Percentiles rank a stretch among this genome's conserved stretches.
Conservation (phyloP, 2,797 vertebrate species). For the Rousettus madagascariensis region DNA sequence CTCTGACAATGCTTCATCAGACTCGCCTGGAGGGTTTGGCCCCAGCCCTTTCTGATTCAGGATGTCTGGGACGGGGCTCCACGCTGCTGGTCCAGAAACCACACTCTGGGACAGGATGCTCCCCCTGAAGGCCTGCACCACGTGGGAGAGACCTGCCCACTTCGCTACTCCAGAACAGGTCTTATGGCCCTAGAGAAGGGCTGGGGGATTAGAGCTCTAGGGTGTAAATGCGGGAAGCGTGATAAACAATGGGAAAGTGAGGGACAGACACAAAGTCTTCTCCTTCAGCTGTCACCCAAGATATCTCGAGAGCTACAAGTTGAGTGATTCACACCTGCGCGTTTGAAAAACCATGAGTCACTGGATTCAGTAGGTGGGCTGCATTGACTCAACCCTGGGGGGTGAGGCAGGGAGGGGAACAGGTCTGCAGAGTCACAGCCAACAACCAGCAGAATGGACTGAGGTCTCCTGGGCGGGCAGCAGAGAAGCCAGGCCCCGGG, state of each 20-base stretch:
- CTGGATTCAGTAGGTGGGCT: slow-evolving; percentile 74
- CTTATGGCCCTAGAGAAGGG: not conserved
- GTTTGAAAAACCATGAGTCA: slow-evolving; percentile 83
- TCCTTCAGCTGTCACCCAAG: slow-evolving; percentile 77
- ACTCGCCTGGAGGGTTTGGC: not conserved
- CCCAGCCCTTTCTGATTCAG: not conserved
- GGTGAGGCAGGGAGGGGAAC: not conserved
- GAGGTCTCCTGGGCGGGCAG: not conserved
- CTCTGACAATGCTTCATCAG: not conserved
- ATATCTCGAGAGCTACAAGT: slow-evolving; percentile 67
- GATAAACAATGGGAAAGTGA: not conserved
- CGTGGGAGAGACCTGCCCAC: not conserved
- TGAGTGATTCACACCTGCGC: slow-evolving; percentile 82
- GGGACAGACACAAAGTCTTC: not conserved
- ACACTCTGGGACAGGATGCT: not conserved
- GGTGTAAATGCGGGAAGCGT: not conserved
- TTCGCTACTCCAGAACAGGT: not conserved
- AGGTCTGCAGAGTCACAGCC: not conserved
- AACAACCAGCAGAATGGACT: not conserved
- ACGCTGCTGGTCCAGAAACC: not conserved
- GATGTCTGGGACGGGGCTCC: not conserved
- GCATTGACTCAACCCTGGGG: slow-evolving; percentile 69
- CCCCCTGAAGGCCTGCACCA: not conserved
- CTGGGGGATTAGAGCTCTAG: not conserved
- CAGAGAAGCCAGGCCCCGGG: not conserved